Evolutionary conservation across 2,888 invertebrate genomes (phyloP), one percentile per base, ranked within the genome.

Genomic region (Mythimna albipuncta): DNA sequence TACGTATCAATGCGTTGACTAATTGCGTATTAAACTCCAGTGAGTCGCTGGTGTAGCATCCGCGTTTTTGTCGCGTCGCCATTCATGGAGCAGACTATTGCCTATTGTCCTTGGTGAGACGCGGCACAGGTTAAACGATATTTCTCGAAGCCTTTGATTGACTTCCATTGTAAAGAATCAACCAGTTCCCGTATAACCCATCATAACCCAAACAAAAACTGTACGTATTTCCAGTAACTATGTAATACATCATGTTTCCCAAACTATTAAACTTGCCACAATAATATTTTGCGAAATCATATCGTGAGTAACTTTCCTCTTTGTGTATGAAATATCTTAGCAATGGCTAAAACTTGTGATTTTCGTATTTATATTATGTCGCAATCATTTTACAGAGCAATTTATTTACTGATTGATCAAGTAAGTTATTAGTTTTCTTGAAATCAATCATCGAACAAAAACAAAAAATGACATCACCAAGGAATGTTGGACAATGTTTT

Each of bases 1-100:
- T 83, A 81, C 72, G 67, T 77, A 82, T 79, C 78, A 80, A 83
- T 83, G 77, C 78, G 83, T 85, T 87, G 75, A 79, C 73, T 88
- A 89, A 89, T 88, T 86, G 82, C 75, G 68, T 78, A 83, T 84
- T 83, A 83, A 83, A 69, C 81, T 88, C 86, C 80, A 75, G 84
- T 64, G 78, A 85, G 86, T 87, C 81, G 84, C 81, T 85, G 75
- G 72, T 67, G 83, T 79, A 81, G 89, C 92, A 93, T 94, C 94
- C 93, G 93, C 82, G 92, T 94, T 93, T 93, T 94, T 94, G 93
- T 94, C 90, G 80, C 77, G 57, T 64, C 73, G 83, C 90, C 90
- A 88, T 93, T 93, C 89, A 90, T 88, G 90, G 89, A 77, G 66
- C 65, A 83, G 81, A 86, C 81, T 87, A 91, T 89, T 83, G 86